Evolutionary conservation across 2,888 invertebrate genomes (phyloP), one percentile per base, ranked within the genome.

Genomic region (Cremastinae sp.): DNA sequence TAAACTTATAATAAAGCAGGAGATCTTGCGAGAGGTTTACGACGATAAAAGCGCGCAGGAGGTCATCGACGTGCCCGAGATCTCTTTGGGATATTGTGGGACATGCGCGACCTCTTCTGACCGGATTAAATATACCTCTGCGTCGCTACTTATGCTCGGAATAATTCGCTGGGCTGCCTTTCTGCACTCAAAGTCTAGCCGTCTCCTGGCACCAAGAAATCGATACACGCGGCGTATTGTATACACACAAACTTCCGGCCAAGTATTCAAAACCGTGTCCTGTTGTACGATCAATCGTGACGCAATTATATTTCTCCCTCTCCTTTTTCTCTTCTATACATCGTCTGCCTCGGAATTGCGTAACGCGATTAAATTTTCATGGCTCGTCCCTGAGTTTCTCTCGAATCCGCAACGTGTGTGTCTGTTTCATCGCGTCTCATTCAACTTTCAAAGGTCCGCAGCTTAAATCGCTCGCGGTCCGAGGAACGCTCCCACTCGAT

Each of bases 51-150:
- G 28, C 28, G 5, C 28, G 5, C 68, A 61, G 51, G 68, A 56
- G 75, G 75, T 75, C 72, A 72, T 75, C 75, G 75, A 75, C 75
- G 75, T 75, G 75, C 75, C 51, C 75, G 75, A 75, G 75, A 75
- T 75, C 62, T 68, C 75, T 75, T 75, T 75, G 70, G 70, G 70
- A 70, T 70, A 70, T 70, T 62, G 70, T 68, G 75, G 62, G 75
- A 75, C 66, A 75, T 72, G 72, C 75, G 72, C 70, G 72, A 75
- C 75, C 72, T 75, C 75, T 62, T 49, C 54, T 72, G 72, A 75
- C 72, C 72, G 75, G 66, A 75, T 72, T 75, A 56, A 72, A 72
- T 72, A 62, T 68, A 71, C 54, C 51, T 62, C 51, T 59, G 22
- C 20, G 51, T 28, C 28, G 36, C 53, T 47, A 56, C 61, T 54